phyloP scores from a whole-genome alignment of 2,113 vertebrate genomes.

The Phrynosoma platyrhinos region DNA sequence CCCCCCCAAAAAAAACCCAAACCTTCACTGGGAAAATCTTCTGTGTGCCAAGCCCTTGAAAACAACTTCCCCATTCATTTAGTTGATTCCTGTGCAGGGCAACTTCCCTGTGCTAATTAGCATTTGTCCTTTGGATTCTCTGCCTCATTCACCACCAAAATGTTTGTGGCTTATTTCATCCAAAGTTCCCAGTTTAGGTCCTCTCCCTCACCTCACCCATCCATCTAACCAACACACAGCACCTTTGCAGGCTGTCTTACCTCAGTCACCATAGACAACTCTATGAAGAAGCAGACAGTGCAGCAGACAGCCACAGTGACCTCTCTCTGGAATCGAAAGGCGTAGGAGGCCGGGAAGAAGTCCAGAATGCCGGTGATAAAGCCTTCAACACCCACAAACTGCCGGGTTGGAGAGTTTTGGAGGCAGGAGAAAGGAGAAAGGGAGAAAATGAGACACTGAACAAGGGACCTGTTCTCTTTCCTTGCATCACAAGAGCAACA shows the following conservation, averaged over 20 bases:
- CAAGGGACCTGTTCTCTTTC: background rate
- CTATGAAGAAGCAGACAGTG: conserved; percentile 90
- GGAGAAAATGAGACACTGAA: background rate
- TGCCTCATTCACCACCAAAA: background rate
- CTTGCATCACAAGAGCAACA: too few species aligned
- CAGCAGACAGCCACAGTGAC: conserved; percentile 91
- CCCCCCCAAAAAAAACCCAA: too few species aligned
- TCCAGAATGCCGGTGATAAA: conserved; percentile 96
- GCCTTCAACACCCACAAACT: conserved; percentile 98
- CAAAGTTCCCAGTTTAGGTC: too few species aligned
- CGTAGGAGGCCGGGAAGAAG: conserved; percentile 86
- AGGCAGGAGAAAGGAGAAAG: background rate
- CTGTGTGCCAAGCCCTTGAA: background rate
- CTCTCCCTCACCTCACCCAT: background rate
- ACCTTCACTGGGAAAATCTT: background rate
- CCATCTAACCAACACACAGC: background rate
- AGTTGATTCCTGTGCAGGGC: background rate
- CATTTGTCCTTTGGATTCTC: too few species aligned
- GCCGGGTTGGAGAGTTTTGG: conserved; percentile 17
- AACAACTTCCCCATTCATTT: background rate
- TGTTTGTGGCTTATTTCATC: too few species aligned
- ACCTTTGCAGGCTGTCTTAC: conserved; percentile 64
- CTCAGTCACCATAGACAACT: conserved; percentile 97
- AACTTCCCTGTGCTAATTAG: background rate
- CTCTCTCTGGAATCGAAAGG: conserved; percentile 76